Evolutionary conservation across 2,113 vertebrate species (phyloP).

Genomic region (Zapornia atra): DNA sequence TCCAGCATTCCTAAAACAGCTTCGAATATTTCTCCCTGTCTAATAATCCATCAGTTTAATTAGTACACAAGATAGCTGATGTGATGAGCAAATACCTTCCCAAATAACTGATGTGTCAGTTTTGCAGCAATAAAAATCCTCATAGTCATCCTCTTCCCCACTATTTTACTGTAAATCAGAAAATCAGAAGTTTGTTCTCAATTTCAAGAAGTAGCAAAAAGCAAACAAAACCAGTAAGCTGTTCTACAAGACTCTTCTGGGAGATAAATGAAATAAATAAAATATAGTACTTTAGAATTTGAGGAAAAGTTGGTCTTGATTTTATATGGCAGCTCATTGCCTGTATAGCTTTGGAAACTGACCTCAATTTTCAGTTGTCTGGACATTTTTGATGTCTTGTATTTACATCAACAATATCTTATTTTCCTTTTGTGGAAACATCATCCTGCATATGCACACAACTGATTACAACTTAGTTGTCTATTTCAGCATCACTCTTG

Average conservation of each 20-base stretch:
- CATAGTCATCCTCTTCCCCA: not conserved
- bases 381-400: not conserved
- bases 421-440: not conserved
- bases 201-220: not conserved
- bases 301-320: not conserved
- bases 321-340: not conserved
- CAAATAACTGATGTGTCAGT: not conserved
- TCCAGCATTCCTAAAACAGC: slow-evolving; percentile 7
- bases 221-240: not conserved
- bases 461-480: not conserved
- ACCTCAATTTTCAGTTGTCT: not conserved
- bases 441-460: not conserved
- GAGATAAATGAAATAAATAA: not conserved
- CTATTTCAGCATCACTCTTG: not conserved
- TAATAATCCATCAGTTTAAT: slow-evolving; percentile 31
- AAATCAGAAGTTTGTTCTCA: not conserved
- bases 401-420: not conserved
- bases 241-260: not conserved
- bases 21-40: slow-evolving; percentile 21
- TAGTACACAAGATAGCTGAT: not conserved
- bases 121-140: not conserved
- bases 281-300: not conserved
- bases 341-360: not conserved
- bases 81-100: slow-evolving; percentile 7
- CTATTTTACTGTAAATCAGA: not conserved